Base-by-base conservation (phyloP, 2,888 invertebrate species). In the Ypsolopha sequella region DNA sequence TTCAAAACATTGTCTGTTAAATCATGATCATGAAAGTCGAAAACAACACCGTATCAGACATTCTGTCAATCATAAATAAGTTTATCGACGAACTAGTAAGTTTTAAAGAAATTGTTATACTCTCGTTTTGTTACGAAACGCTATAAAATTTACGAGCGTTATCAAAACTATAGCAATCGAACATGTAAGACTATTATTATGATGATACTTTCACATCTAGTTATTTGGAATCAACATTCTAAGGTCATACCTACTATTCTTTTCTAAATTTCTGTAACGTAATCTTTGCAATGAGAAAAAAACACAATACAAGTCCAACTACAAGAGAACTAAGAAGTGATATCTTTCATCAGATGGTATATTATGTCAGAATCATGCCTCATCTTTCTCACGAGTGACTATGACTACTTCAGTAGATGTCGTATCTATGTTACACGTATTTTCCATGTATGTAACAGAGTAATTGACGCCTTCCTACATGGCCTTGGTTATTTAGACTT, bases 281-380 rank as follows among this genome's bases (percentile, higher is more conserved):
- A 6, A 11, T 39, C 11, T 39, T 9, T 39, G 39, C 39, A 39
- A 11, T 11, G 39, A 11, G 11, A 46, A 46, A 35, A 34, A 46
- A 46, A 35, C n/a, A 46, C 46, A 46, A 11, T n/a, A 11, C 10
- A 35, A 11, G 9, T 11, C 10, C 39, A n/a, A n/a, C n/a, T n/a
- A n/a, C n/a, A n/a, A n/a, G n/a, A n/a, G n/a, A n/a, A n/a, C n/a
- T n/a, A n/a, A n/a, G n/a, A n/a, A 13, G 24, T 43, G 43, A 11
- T 43, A 46, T 43, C 43, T 43, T 43, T 43, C 43, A 43, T 46
- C 46, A 46, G 24, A 10, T 24, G 24, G 24, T 24, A 24, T 24
- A 46, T 46, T 35, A 46, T 46, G 11, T 46, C 34, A 35, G 46
- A 35, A 35, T 46, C 46, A 36, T 46, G 46, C 46, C 11, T 46